Percentiles rank a stretch among this genome's conserved stretches.
Evolutionary conservation across 2,113 vertebrate genomes (phyloP).

Genomic region (Thamnophis sirtalis): DNA sequence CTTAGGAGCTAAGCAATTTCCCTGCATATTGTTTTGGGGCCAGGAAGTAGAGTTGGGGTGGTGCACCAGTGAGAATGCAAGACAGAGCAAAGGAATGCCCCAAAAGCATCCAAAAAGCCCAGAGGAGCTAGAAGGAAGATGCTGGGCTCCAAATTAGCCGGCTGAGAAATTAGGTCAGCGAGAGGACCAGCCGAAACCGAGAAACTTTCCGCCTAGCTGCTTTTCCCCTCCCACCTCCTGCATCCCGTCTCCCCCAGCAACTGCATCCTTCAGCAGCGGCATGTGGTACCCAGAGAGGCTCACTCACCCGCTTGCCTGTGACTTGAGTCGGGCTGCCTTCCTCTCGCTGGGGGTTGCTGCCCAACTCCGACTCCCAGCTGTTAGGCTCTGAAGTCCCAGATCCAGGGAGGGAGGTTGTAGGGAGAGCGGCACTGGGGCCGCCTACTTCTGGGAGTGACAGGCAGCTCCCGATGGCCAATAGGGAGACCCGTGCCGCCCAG

Average conservation of each 20-base stretch:
- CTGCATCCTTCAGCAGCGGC: not conserved
- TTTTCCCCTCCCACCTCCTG: slow-evolving; percentile 4
- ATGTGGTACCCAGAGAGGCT: slow-evolving; percentile 7
- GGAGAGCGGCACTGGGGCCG: not conserved
- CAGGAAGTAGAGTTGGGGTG: not conserved
- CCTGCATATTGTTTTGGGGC: not conserved
- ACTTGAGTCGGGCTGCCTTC: not conserved
- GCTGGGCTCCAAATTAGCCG: not conserved
- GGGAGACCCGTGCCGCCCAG: not conserved
- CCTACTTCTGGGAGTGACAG: slow-evolving; percentile 9
- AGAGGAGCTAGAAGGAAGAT: not conserved
- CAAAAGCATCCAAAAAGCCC: not conserved
- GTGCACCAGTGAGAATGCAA: not conserved
- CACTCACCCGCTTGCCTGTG: not conserved
- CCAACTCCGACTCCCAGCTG: slow-evolving; percentile 16
- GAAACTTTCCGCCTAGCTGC: slow-evolving; percentile 28
- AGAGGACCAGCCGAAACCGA: not conserved
- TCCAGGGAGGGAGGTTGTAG: not conserved
- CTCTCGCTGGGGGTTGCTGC: not conserved
- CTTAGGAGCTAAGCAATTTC: not conserved
- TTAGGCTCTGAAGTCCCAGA: slow-evolving; percentile 16
- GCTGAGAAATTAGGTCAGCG: slow-evolving; percentile 20
- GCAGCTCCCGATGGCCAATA: slow-evolving; percentile 9
- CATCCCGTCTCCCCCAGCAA: slow-evolving; percentile 26
- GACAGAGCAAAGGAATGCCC: not conserved